phyloP scores from a whole-genome alignment of 1,140 invertebrate genomes.

The Holcopasites calliopsidis region DNA sequence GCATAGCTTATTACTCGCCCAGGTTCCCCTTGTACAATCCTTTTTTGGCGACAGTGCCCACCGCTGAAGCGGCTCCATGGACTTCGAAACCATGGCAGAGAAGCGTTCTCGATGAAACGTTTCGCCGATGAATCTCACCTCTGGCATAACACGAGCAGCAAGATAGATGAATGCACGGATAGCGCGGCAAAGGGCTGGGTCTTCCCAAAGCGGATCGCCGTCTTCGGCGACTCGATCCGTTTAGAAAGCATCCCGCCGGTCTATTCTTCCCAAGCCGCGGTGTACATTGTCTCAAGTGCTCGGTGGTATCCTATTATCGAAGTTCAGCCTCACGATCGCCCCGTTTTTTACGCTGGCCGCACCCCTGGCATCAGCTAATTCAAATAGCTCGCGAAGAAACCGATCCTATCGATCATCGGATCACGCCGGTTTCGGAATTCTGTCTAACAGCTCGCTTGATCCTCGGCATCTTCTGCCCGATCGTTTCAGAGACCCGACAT shows the following conservation, averaged over 20 bases:
- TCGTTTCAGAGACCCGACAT: not conserved
- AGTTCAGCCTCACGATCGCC: conserved; percentile 44
- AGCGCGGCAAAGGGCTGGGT: conserved; percentile 57
- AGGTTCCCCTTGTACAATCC: conserved; percentile 16
- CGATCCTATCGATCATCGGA: conserved; percentile 40
- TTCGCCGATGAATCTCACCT: conserved; percentile 54
- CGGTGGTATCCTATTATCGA: conserved; percentile 54
- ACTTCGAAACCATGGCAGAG: not conserved
- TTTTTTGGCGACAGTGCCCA: conserved; percentile 40
- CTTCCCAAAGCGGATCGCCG: conserved; percentile 50
- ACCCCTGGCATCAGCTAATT: conserved; percentile 38
- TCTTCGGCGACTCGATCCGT: conserved; percentile 41
- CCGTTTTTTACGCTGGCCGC: conserved; percentile 46
- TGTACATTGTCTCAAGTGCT: conserved; percentile 35
- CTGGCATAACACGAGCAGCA: conserved; percentile 66
- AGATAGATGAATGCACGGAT: conserved; percentile 60
- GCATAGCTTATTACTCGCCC: conserved; percentile 15
- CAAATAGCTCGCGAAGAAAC: conserved; percentile 12
- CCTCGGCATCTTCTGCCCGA: not conserved
- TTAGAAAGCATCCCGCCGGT: conserved; percentile 45
- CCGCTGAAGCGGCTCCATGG: not conserved
- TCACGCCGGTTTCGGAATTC: conserved; percentile 15
- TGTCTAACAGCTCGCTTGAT: not conserved
- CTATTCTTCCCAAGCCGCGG: not conserved
- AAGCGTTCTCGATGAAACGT: conserved; percentile 19